A percentile compares a stretch with the other conserved stretches of the same genome.
Evolutionary conservation across 2,113 vertebrate species (phyloP).

Genomic region (Leucoraja erinaceus): DNA sequence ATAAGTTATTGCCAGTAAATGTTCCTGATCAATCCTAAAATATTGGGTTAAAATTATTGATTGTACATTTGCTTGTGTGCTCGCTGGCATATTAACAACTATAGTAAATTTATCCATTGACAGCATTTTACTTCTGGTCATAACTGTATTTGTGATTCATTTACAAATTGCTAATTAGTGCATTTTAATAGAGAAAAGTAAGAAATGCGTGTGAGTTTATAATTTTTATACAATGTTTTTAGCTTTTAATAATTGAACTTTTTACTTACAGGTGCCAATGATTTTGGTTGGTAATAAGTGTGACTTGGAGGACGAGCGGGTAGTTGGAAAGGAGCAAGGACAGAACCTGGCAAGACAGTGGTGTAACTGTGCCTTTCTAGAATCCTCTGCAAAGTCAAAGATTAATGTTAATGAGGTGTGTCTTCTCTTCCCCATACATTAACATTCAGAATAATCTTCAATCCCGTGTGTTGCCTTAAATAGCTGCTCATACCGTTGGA

Average conservation of each 20-base stretch:
- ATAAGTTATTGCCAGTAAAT: neutral
- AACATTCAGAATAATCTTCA: neutral
- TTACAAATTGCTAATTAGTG: neutral
- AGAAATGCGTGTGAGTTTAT: neutral
- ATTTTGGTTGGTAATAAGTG: constrained; percentile 97
- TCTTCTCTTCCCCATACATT: neutral
- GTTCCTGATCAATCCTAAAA: neutral
- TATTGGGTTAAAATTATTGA: neutral
- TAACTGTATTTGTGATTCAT: neutral
- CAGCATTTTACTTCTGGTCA: neutral
- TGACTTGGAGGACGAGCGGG: constrained; percentile 94
- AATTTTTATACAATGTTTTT: neutral
- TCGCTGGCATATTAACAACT: too few species aligned
- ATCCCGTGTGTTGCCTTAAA: neutral
- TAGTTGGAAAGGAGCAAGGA: constrained; percentile 94
- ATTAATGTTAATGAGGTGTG: constrained; percentile 96
- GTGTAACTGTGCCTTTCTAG: constrained; percentile 95
- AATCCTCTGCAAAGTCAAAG: constrained; percentile 97
- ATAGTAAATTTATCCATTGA: neutral
- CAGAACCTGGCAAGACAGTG: constrained; percentile 91
- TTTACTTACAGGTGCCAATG: constrained; percentile 79
- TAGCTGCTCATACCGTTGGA: neutral
- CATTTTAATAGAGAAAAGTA: neutral
- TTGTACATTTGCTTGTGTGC: too few species aligned
- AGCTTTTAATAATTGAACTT: neutral